Evolutionary conservation across 2,888 invertebrate species (phyloP), one percentile per base, ranked within the genome.

Genomic region (Opisthograptis luteolata): DNA sequence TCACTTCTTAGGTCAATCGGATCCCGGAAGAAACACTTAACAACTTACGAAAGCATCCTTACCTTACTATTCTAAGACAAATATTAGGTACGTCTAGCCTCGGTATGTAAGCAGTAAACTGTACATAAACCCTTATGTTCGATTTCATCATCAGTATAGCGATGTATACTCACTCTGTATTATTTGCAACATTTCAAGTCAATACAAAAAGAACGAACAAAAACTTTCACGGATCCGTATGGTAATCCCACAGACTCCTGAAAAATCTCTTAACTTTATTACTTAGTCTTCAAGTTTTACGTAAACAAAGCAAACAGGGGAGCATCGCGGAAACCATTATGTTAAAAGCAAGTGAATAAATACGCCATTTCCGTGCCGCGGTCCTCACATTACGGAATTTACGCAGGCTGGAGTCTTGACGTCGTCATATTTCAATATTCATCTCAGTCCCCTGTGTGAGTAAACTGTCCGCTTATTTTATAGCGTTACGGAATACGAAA

Each of bases 311-410:
- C 17, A 46, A 47, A 39, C 36, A 24, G 39, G 49, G 35, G 40
- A 53, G 45, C 40, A 50, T 40, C 43, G 25, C 40, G 17, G 35
- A 39, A 43, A 22, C 56, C 61, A 62, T 59, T 59, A 62, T 45
- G 54, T 52, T 55, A 52, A 59, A 49, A 54, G 57, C 59, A 53
- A 49, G 62, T 58, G 59, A 59, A 62, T 62, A 62, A 62, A 62
- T 59, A 62, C 51, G 47, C 53, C 51, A 49, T 62, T 59, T 49
- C 47, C 51, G 15, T 44, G 28, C 40, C 51, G 24, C 43, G 41
- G 31, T 43, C 37, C 41, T 36, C 35, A 22, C 49, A 37, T 37
- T 41, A 42, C 49, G 36, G 4, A 3, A 42, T 32, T 37, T 41
- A 42, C 49, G 36, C 2, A 3, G 32, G 13, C 12, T 8, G 32